These are phyloP conservation scores for Epiblema foenella DNA, from an alignment of 2,888 invertebrate genomes.

Conservation along the genomic window DNA sequence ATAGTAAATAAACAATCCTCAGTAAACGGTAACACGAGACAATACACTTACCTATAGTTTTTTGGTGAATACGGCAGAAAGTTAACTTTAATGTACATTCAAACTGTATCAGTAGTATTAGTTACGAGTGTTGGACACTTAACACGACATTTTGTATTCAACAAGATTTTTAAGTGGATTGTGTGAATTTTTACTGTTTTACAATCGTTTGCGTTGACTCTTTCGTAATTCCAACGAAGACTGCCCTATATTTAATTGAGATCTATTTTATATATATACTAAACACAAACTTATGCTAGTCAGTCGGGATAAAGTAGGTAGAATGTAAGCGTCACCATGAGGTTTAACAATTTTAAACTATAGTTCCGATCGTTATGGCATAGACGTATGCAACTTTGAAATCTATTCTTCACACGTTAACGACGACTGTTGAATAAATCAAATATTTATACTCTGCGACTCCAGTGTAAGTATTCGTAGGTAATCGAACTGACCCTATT, in stretches of 20 bases:
- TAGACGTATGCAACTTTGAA: slow-evolving; percentile 22
- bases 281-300: slow-evolving; percentile 80
- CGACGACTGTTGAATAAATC: slow-evolving; percentile 37
- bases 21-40: slow-evolving; percentile 80
- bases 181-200: slow-evolving; percentile 72
- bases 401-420: slow-evolving; percentile 43
- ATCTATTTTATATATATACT: slow-evolving; percentile 83
- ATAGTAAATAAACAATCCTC: slow-evolving; percentile 73
- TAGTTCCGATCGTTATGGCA: slow-evolving; percentile 40
- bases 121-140: slow-evolving; percentile 70
- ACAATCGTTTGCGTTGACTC: slow-evolving; percentile 76
- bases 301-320: slow-evolving; percentile 70
- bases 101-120: slow-evolving; percentile 66
- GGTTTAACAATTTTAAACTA: slow-evolving; percentile 43
- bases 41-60: slow-evolving; percentile 81
- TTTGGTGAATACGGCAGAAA: slow-evolving; percentile 83
- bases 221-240: slow-evolving; percentile 83
- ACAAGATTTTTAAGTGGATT: slow-evolving; percentile 65
- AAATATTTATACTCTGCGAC: slow-evolving; percentile 22
- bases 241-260: slow-evolving; percentile 84
- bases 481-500: background rate
- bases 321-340: slow-evolving; percentile 60
- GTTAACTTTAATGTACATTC: slow-evolving; percentile 73
- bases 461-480: background rate
- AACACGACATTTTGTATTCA: slow-evolving; percentile 63